Percentiles rank a stretch among this genome's conserved stretches.
Conservation (phyloP, 2,797 vertebrate species). For the Siniperca scherzeri region DNA sequence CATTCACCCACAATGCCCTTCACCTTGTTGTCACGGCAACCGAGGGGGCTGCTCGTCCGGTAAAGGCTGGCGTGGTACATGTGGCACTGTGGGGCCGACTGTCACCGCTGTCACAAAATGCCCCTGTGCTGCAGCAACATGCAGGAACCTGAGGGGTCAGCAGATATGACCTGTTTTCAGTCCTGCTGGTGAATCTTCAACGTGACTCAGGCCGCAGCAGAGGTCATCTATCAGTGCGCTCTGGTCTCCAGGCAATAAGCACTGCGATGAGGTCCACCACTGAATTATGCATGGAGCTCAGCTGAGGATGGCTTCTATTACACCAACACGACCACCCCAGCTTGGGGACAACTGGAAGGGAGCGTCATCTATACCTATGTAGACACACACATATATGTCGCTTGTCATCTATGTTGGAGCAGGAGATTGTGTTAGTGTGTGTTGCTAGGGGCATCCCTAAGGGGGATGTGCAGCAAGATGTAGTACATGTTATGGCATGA, state of each 20-base stretch:
- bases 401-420: constrained; percentile 32
- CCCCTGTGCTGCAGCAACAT: constrained; percentile 30
- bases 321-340: constrained; percentile 38
- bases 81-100: constrained; percentile 32
- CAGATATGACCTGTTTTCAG: constrained; percentile 56
- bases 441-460: constrained; percentile 43
- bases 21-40: constrained; percentile 33
- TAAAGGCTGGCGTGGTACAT: constrained; percentile 18
- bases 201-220: constrained; percentile 56
- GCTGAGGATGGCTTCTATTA: constrained; percentile 53
- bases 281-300: constrained; percentile 76
- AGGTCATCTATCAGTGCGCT: constrained; percentile 72
- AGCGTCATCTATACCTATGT: constrained; percentile 19
- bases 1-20: constrained; percentile 38
- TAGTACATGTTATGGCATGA: constrained; percentile 20
- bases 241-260: constrained; percentile 66
- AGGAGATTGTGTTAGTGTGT: constrained; percentile 6
- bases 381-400: background rate
- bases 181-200: constrained; percentile 58
- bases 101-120: constrained; percentile 42
- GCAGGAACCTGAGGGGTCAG: constrained; percentile 55
- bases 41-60: background rate
- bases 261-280: constrained; percentile 42
- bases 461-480: constrained; percentile 9
- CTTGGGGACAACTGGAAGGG: constrained; percentile 23